Evolutionary conservation across 2,888 invertebrate species (phyloP).

Genomic region (Zaprionus bogoriensis): DNA sequence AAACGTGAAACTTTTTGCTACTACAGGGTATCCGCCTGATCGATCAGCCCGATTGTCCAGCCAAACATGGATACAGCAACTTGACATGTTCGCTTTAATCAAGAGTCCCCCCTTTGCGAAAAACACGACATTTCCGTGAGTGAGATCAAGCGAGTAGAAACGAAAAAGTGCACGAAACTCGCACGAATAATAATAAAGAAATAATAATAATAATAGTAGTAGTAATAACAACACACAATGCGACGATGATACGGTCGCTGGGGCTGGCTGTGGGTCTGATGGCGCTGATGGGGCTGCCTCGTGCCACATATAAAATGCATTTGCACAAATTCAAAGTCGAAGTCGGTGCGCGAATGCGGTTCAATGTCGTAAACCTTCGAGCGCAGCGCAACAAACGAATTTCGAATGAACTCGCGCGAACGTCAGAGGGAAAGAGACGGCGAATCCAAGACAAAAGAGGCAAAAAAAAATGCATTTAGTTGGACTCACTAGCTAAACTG

Average conservation of each 20-base stretch:
- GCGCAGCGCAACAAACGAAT: constrained; percentile 25
- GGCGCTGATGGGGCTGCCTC: neutral
- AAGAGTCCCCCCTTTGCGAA: constrained; percentile 5
- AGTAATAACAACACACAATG: constrained; percentile 12
- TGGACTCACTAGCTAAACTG: neutral
- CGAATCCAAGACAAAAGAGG: neutral
- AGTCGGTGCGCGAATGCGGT: constrained; percentile 51
- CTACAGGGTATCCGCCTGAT: constrained; percentile 1
- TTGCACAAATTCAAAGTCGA: constrained; percentile 61
- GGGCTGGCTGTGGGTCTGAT: neutral
- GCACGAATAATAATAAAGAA: too few species aligned
- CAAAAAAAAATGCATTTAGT: neutral
- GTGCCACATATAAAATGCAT: constrained; percentile 35
- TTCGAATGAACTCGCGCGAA: constrained; percentile 5
- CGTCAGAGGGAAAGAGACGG: neutral
- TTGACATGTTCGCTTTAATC: constrained; percentile 29
- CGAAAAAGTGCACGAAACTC: neutral
- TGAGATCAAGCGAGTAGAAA: constrained; percentile 19
- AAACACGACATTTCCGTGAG: constrained; percentile 22
- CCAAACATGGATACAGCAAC: neutral
- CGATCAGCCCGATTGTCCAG: neutral
- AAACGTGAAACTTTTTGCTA: neutral
- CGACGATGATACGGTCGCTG: constrained; percentile 3
- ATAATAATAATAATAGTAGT: constrained; percentile 1
- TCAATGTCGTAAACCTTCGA: constrained; percentile 34